Percentiles rank a stretch among this genome's conserved stretches.
phyloP scores from a whole-genome alignment of 2,797 vertebrate genomes.

The Coregonus suidteri region DNA sequence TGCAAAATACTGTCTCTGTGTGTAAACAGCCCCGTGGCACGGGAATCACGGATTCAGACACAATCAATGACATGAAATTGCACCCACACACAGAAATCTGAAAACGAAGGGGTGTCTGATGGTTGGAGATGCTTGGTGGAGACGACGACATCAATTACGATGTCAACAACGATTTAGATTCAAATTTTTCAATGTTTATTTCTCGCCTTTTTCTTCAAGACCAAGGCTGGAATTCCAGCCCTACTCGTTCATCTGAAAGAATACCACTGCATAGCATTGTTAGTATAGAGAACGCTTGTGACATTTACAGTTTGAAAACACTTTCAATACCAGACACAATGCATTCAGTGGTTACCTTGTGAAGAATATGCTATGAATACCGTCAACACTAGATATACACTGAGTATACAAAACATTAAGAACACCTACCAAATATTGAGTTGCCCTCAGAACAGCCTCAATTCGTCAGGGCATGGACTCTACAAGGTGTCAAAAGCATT shows the following conservation, averaged over 20 bases:
- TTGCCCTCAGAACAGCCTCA: too few relatives aligned
- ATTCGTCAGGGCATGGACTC: too few relatives aligned
- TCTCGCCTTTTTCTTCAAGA: neutral
- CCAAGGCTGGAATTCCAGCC: neutral
- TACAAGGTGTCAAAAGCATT: too few relatives aligned
- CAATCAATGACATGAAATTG: conserved; percentile 31
- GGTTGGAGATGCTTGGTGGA: neutral
- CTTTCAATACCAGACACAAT: too few relatives aligned
- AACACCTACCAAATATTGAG: too few relatives aligned
- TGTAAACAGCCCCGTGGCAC: conserved; percentile 13
- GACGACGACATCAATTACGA: neutral
- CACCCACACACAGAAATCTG: conserved; percentile 17
- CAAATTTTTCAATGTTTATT: neutral
- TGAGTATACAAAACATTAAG: too few relatives aligned
- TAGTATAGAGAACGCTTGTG: too few relatives aligned
- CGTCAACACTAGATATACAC: too few relatives aligned
- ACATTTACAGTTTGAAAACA: too few relatives aligned
- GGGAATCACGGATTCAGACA: conserved; percentile 5
- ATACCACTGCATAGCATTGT: too few relatives aligned
- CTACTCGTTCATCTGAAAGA: neutral
- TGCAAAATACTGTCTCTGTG: conserved; percentile 11
- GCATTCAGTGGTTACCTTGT: too few relatives aligned
- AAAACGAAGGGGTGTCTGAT: neutral
- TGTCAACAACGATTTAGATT: conserved; percentile 3
- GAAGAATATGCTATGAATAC: too few relatives aligned